Evolutionary conservation across 2,888 invertebrate species (phyloP).

Genomic region (Tryphoninae sp.): DNA sequence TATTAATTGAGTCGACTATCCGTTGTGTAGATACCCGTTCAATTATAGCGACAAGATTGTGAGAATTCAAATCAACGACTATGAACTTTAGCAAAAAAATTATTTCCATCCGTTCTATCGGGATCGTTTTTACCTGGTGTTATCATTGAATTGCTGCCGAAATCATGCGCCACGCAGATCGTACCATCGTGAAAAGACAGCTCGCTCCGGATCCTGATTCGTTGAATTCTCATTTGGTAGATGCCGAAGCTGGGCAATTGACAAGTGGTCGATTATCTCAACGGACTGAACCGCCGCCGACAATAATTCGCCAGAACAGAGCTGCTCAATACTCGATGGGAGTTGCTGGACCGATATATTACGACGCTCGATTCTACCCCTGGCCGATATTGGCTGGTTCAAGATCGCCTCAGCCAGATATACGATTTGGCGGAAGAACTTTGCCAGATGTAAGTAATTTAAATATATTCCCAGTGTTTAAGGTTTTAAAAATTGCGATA

Average conservation of each 20-base stretch:
- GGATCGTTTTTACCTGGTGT: background rate
- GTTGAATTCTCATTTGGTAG: background rate
- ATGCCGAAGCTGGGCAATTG: background rate
- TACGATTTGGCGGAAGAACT: background rate
- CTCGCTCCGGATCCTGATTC: background rate
- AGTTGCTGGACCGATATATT: background rate
- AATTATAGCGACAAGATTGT: no score
- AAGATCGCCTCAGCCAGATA: background rate
- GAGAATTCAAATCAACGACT: no score
- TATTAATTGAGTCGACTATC: no score
- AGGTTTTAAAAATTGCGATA: background rate
- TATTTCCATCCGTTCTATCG: background rate
- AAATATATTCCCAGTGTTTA: background rate
- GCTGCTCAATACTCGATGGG: slow-evolving; percentile 9
- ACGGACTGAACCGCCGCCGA: background rate
- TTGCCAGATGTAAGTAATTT: slow-evolving; percentile 27
- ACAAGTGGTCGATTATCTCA: background rate
- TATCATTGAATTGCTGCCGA: background rate
- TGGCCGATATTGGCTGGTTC: background rate
- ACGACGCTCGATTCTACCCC: background rate
- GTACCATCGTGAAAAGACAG: background rate
- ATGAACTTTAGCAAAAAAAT: no score
- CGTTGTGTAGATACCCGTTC: no score
- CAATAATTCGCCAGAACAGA: background rate
- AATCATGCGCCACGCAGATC: background rate